Conservation (phyloP, 2,888 invertebrate species). For the Podabrus alpinus region DNA sequence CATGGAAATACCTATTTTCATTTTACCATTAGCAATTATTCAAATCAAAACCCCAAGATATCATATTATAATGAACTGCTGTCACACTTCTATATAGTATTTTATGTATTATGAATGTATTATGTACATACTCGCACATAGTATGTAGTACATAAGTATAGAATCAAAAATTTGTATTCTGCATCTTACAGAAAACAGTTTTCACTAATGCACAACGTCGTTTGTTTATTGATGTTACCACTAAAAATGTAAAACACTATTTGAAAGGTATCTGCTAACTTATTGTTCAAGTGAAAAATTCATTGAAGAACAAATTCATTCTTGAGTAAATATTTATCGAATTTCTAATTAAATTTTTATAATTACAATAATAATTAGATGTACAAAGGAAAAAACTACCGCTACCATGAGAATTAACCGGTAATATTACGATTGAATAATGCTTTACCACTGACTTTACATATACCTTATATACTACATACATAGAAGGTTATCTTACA, state of each 20-base stretch:
- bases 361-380: background rate
- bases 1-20: background rate
- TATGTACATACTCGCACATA: too few species aligned
- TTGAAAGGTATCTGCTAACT: background rate
- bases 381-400: background rate
- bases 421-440: background rate
- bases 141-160: too few species aligned
- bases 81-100: too few species aligned
- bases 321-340: background rate
- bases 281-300: background rate
- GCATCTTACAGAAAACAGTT: background rate
- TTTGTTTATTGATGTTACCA: background rate
- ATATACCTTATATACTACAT: too few species aligned
- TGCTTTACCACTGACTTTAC: background rate
- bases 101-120: too few species aligned
- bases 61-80: background rate
- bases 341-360: background rate
- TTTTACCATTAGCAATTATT: background rate
- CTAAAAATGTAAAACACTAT: background rate
- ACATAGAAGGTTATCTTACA: background rate
- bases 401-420: background rate
- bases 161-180: background rate
- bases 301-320: background rate
- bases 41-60: background rate
- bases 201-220: background rate